Conservation (phyloP, 1,140 invertebrate genomes). For the Heliothis virescens region DNA sequence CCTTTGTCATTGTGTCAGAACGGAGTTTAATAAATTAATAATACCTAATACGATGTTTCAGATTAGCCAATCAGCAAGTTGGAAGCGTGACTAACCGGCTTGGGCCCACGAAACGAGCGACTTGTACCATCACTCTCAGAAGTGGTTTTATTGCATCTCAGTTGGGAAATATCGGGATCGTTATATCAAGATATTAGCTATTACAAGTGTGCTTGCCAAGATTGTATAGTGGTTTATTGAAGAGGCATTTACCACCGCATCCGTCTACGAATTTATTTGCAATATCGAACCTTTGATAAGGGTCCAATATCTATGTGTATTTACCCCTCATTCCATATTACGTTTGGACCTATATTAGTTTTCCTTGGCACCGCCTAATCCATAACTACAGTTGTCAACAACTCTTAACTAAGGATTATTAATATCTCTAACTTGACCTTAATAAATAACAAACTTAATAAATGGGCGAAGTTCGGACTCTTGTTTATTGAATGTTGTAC, state of each 20-base stretch:
- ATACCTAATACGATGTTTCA: no score
- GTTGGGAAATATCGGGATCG: background rate
- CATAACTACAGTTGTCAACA: conserved; percentile 10
- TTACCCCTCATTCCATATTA: background rate
- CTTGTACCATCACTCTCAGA: no score
- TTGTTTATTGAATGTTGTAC: conserved; percentile 28
- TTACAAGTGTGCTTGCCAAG: conserved; percentile 17
- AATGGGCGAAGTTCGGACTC: conserved; percentile 27
- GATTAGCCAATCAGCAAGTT: no score
- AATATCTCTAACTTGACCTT: conserved; percentile 28
- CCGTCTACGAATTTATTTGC: conserved; percentile 25
- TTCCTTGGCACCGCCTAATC: background rate
- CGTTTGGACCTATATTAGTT: background rate
- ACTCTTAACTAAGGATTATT: background rate
- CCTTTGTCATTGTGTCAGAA: no score
- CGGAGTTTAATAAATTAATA: no score
- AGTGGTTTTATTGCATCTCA: background rate
- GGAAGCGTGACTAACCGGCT: no score
- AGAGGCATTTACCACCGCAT: conserved; percentile 16
- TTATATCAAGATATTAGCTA: background rate
- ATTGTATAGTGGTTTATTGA: conserved; percentile 12
- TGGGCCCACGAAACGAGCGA: no score
- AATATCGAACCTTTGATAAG: conserved; percentile 1
- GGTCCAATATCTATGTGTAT: conserved; percentile 2
- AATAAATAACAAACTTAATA: conserved; percentile 29